Evolutionary conservation across 2,797 vertebrate genomes (phyloP), one percentile per base, ranked within the genome.

Genomic region (Tachyglossus aculeatus): DNA sequence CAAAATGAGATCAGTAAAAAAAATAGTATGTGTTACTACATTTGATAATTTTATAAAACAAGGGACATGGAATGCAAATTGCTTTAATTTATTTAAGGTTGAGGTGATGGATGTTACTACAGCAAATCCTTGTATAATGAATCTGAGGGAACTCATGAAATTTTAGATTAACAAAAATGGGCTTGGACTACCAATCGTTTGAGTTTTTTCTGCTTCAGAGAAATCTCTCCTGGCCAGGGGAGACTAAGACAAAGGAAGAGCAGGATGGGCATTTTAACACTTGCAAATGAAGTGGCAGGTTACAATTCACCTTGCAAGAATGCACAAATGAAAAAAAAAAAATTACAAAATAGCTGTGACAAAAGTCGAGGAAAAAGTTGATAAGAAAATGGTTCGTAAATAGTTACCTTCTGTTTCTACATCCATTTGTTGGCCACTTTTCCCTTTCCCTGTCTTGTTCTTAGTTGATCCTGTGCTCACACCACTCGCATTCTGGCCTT

Each of bases 341-440:
- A 37, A 44, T 66, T 45, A 24, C 71, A 57, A 69, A 78, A 44
- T 58, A 50, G 62, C 11, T 22, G 67, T 38, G 22, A 53, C 40
- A 59, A 25, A 59, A 25, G 40, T 14, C 12, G 16, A 4, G 13
- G 25, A 43, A 29, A 41, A 22, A 33, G 9, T 10, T 13, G 8
- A 18, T 12, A 62, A 40, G 6, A 33, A 54, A 63, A 67, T 14
- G 29, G 5, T 11, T 25, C 6, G 25, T 36, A 51, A 71, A 85
- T 21, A 77, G 44, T 75, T 90, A 97, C 96, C 96, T 95, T 91
- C 92, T 22, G 86, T 68, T 88, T 98, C 95, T 56, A 44, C 25
- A 36, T 92, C 92, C 52, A 80, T 78, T 73, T 91, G 90, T 69
- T 69, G 67, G 76, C 48, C 62, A 87, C 89, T 85, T 89, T 94